Conservation (phyloP, 2,888 invertebrate species). For the Hyalella azteca region DNA sequence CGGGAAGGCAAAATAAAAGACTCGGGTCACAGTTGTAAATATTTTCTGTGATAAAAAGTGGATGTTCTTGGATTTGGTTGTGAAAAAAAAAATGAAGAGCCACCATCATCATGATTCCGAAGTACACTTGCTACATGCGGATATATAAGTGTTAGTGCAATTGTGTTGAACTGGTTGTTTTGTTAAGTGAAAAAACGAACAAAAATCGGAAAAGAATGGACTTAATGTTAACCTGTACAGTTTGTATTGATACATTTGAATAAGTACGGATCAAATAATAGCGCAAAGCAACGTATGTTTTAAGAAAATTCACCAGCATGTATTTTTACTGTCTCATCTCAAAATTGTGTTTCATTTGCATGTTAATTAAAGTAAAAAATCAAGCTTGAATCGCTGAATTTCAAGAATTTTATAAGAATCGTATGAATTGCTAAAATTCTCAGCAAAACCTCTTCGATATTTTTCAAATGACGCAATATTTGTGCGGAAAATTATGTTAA, state of each 20-base stretch:
- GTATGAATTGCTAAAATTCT: too few relatives aligned
- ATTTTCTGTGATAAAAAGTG: slow-evolving; percentile 24
- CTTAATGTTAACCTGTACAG: slow-evolving; percentile 24
- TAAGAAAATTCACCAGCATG: too few relatives aligned
- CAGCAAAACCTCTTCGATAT: too few relatives aligned
- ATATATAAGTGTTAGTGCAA: slow-evolving; percentile 27
- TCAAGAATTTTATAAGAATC: too few relatives aligned
- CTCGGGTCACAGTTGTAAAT: neutral
- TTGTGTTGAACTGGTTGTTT: slow-evolving; percentile 29
- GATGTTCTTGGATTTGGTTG: neutral
- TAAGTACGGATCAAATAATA: too few relatives aligned
- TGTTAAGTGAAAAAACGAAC: neutral
- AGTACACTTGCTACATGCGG: neutral
- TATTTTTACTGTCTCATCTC: too few relatives aligned
- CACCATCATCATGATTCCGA: neutral
- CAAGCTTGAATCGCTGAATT: too few relatives aligned
- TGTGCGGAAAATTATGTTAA: too few relatives aligned
- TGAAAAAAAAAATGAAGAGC: neutral
- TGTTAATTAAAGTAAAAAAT: too few relatives aligned
- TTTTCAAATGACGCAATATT: too few relatives aligned
- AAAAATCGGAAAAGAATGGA: neutral
- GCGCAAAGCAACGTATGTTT: too few relatives aligned
- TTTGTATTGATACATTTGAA: neutral
- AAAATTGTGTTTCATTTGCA: too few relatives aligned
- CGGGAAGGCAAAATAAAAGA: neutral